These are phyloP conservation scores for Drosophila paramelanica DNA, from an alignment of 2,888 invertebrate species.

Conservation along the genomic window DNA sequence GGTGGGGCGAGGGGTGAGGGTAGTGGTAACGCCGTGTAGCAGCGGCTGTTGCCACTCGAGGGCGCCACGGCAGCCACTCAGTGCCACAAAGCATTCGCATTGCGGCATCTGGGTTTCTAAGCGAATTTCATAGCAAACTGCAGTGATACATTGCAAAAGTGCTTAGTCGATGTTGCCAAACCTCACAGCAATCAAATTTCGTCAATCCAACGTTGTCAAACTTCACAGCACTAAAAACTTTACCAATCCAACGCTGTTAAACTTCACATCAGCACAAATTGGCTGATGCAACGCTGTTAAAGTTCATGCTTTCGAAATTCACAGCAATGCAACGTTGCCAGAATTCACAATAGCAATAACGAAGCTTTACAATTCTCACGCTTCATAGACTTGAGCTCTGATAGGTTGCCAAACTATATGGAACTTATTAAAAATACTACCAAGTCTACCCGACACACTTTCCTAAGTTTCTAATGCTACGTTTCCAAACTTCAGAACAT, in stretches of 20 bases:
- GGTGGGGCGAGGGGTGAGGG: neutral
- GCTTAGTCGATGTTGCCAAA: constrained; percentile 16
- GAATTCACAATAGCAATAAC: neutral
- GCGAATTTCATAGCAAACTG: constrained; percentile 45
- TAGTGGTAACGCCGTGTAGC: constrained; percentile 45
- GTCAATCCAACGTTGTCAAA: constrained; percentile 1
- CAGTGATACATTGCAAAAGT: constrained; percentile 18
- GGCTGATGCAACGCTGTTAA: too few relatives aligned
- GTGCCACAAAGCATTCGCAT: constrained; percentile 11
- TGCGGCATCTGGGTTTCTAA: constrained; percentile 46
- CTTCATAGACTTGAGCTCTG: too few relatives aligned
- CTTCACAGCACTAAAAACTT: neutral
- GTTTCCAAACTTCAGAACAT: too few relatives aligned
- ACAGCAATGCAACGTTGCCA: neutral
- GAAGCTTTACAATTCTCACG: too few relatives aligned
- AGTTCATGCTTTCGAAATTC: neutral
- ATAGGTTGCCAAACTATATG: too few relatives aligned
- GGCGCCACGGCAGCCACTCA: constrained; percentile 5
- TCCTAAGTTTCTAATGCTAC: too few relatives aligned
- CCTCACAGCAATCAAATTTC: neutral
- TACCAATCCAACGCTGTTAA: too few relatives aligned
- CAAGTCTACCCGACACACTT: too few relatives aligned
- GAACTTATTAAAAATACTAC: too few relatives aligned
- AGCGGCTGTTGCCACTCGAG: constrained; percentile 67
- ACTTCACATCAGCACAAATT: neutral